These are phyloP conservation scores for Dolichopus griseipennis DNA, from an alignment of 2,888 invertebrate species.

Conservation along the genomic window DNA sequence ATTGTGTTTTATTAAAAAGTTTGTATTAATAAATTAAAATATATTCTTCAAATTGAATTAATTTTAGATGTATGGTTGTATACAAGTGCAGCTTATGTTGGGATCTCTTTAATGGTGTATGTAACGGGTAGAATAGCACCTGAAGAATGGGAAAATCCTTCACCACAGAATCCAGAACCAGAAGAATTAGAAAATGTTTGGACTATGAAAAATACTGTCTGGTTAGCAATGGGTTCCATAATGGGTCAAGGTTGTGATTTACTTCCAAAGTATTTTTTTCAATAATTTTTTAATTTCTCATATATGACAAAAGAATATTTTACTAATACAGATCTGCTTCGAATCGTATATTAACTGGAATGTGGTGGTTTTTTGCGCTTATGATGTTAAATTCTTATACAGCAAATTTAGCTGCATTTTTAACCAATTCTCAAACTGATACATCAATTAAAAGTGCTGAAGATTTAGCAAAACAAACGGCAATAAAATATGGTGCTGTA, in stretches of 20 bases:
- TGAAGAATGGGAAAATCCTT: slow-evolving; percentile 88
- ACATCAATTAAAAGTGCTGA: slow-evolving; percentile 84
- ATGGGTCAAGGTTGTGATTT: slow-evolving; percentile 92
- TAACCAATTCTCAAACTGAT: slow-evolving; percentile 67
- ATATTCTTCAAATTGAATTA: background rate
- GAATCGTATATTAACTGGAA: slow-evolving; percentile 76
- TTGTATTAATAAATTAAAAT: background rate
- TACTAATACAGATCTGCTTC: slow-evolving; percentile 68
- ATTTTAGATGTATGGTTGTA: background rate
- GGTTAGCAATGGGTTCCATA: slow-evolving; percentile 85
- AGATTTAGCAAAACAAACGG: slow-evolving; percentile 83
- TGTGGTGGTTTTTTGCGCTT: slow-evolving; percentile 91
- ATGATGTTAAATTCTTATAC: slow-evolving; percentile 91
- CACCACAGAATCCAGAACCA: slow-evolving; percentile 74
- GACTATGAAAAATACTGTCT: slow-evolving; percentile 77
- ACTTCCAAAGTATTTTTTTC: slow-evolving; percentile 63
- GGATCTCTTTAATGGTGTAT: slow-evolving; percentile 75
- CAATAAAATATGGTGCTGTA: slow-evolving; percentile 94
- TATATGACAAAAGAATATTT: background rate
- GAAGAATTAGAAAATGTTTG: slow-evolving; percentile 84
- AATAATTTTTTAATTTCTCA: background rate
- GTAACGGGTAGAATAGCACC: slow-evolving; percentile 76
- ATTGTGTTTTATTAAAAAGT: too few relatives aligned
- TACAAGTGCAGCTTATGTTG: slow-evolving; percentile 68
- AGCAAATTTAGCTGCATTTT: slow-evolving; percentile 87